These are phyloP conservation scores for Orthonyx spaldingii DNA, from an alignment of 2,113 vertebrate genomes.

Conservation along the genomic window DNA sequence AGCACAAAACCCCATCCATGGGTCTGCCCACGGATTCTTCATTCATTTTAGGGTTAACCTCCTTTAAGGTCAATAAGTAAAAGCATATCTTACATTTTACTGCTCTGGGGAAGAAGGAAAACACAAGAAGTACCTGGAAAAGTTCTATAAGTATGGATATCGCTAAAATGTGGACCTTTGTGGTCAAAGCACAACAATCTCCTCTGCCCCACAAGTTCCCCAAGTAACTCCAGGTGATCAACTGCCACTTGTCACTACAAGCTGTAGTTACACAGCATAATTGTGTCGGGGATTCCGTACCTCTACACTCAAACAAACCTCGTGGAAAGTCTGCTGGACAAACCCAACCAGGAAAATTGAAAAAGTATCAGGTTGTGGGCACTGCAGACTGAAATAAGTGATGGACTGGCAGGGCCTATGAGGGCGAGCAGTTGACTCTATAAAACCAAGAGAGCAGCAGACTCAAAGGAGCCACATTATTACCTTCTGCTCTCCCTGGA, in stretches of 20 bases:
- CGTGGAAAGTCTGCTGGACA: neutral
- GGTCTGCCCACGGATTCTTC: neutral
- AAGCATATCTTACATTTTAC: neutral
- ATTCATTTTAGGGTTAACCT: neutral
- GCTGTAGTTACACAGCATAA: too few species aligned
- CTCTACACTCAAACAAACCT: neutral
- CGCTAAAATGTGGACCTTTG: neutral
- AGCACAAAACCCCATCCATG: neutral
- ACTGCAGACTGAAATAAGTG: neutral
- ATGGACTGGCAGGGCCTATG: fast-evolving
- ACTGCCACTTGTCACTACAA: neutral
- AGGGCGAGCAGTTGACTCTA: neutral
- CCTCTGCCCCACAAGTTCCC: neutral
- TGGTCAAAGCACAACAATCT: neutral
- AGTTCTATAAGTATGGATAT: neutral
- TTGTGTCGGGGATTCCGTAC: fast-evolving
- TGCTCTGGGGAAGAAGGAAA: neutral
- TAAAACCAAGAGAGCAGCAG: constrained; percentile 3
- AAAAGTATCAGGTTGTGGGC: neutral
- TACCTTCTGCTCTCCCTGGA: neutral
- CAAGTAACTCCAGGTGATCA: neutral
- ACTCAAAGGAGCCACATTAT: neutral
- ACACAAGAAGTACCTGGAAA: neutral
- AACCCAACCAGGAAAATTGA: neutral
- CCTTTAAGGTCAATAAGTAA: neutral